Evolutionary conservation across 1,140 invertebrate genomes (phyloP), one percentile per base, ranked within the genome.

Genomic region (Drosophila saltans): DNA sequence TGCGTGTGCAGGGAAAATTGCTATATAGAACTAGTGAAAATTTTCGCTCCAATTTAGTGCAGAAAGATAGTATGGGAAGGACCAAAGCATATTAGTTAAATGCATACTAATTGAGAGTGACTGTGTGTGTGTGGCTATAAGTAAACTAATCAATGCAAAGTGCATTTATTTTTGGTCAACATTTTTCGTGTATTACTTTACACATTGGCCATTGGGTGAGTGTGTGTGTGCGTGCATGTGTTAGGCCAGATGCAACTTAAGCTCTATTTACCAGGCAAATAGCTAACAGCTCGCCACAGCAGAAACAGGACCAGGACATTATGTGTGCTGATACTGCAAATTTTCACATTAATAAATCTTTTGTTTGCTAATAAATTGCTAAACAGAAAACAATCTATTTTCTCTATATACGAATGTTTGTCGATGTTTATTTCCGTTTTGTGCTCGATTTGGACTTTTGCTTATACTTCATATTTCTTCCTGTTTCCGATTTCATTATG

Each of bases 301-400:
- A 36, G 6, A 73, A 72, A 78, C 56, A 71, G 36, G 6, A 48
- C 16, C 52, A 69, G 55, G 6, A 52, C 55, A 66, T 43, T 41
- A 24, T 78, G 73, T 75, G 45, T 80, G 84, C 78, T 81, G 84
- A 89, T 70, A 78, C 72, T 75, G 84, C 84, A 89, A 75, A 83
- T 72, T 75, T 81, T 83, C 72, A 69, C 78, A 89, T 75, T 89
- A 89, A 89, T 89, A 89, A 89, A 89, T 89, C 84, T 71, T 65
- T 78, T 89, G 84, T 89, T 84, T 84, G 75, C 74, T 72, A 81
- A 88, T 88, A 89, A 83, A 88, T 88, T 89, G 71, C 64, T 33
- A 73, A 88, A 64, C 64, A 73, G 69, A 65, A 62, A 73, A 62
- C 66, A 57, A 48, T 48, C 39, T 36, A 26, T 26, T 52, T 24